Evolutionary conservation across 1,140 invertebrate genomes (phyloP).

Genomic region (Zaprionus africanus): DNA sequence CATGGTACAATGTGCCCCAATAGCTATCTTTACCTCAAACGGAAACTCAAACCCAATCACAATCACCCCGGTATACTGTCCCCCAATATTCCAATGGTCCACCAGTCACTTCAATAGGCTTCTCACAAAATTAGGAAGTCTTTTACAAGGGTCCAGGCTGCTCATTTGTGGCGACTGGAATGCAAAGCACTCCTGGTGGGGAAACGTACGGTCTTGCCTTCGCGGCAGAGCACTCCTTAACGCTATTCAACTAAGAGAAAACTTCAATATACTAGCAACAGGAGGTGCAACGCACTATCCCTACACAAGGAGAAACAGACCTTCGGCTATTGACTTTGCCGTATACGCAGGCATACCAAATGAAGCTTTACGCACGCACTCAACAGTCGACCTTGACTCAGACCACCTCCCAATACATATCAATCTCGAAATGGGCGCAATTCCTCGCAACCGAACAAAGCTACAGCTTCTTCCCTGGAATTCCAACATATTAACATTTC

Average conservation of each 20-base stretch:
- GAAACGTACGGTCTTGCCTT: neutral
- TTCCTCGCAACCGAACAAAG: neutral
- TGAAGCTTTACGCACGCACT: neutral
- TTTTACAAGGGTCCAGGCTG: neutral
- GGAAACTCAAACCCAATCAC: neutral
- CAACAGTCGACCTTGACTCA: constrained; percentile 11
- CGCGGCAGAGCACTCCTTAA: neutral
- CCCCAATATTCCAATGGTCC: neutral
- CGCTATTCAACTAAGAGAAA: neutral
- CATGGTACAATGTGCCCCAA: neutral
- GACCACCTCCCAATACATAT: constrained; percentile 9
- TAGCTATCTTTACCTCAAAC: neutral
- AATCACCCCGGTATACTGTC: neutral
- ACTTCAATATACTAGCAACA: neutral
- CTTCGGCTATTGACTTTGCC: neutral
- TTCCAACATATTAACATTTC: neutral
- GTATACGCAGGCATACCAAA: neutral
- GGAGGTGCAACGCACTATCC: neutral
- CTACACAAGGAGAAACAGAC: neutral
- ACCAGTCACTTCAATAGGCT: neutral
- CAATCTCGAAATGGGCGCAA: too few species aligned
- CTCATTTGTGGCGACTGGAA: constrained; percentile 11
- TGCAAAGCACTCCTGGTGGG: constrained; percentile 13
- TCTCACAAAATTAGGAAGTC: neutral
- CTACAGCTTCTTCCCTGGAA: neutral